Conservation (phyloP, 2,888 invertebrate species). For the Dryobota labecula region DNA sequence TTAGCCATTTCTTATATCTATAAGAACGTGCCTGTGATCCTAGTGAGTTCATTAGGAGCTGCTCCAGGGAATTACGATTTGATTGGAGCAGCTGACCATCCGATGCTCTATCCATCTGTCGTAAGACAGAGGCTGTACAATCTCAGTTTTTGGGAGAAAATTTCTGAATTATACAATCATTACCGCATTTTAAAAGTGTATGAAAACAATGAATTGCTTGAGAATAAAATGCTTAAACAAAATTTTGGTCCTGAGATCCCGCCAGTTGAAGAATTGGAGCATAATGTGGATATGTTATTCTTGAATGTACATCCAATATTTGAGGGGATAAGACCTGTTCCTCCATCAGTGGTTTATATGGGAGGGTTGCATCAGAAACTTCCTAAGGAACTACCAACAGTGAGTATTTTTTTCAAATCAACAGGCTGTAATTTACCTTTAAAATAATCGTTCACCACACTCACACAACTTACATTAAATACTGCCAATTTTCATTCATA, state of each 20-base stretch:
- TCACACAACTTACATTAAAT: too few relatives aligned
- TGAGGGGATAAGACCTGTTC: slow-evolving; percentile 70
- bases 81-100: slow-evolving; percentile 70
- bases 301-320: slow-evolving; percentile 71
- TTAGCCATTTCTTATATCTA: slow-evolving; percentile 60
- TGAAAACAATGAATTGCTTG: slow-evolving; percentile 17
- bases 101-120: slow-evolving; percentile 67
- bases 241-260: slow-evolving; percentile 65
- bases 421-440: neutral
- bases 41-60: slow-evolving; percentile 72
- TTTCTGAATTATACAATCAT: slow-evolving; percentile 61
- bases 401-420: slow-evolving; percentile 43
- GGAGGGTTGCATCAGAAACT: slow-evolving; percentile 70
- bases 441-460: neutral
- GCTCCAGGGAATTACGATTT: slow-evolving; percentile 52
- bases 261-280: slow-evolving; percentile 54
- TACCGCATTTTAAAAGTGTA: slow-evolving; percentile 36
- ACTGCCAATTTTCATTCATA: too few relatives aligned
- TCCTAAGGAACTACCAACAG: slow-evolving; percentile 66
- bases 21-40: slow-evolving; percentile 68
- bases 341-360: slow-evolving; percentile 70
- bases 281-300: slow-evolving; percentile 72
- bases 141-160: slow-evolving; percentile 70
- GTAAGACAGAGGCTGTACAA: slow-evolving; percentile 62
- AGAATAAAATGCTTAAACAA: slow-evolving; percentile 52